Evolutionary conservation across 2,113 vertebrate genomes (phyloP).

Genomic region (Cottus gobio): DNA sequence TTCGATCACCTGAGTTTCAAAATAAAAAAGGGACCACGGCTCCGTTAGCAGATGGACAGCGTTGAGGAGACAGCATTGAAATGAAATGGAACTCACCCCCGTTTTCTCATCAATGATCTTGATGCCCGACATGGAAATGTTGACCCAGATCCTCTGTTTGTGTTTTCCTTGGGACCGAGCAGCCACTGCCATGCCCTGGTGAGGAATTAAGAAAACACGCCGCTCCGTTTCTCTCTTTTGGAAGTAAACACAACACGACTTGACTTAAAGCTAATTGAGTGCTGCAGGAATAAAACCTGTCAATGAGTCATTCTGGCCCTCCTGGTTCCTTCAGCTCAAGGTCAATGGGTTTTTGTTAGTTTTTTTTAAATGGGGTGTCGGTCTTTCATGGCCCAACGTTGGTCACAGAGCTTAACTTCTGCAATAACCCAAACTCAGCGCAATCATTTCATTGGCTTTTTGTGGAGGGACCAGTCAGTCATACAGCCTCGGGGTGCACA

Average conservation of each 20-base stretch:
- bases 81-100: slow-evolving; percentile 86
- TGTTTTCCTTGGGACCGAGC: slow-evolving; percentile 97
- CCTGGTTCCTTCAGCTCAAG: neutral
- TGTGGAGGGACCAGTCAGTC: too few species aligned
- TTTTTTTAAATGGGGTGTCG: too few species aligned
- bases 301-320: neutral
- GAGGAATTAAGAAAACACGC: neutral
- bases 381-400: neutral
- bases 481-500: too few species aligned
- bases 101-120: slow-evolving; percentile 96
- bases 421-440: neutral
- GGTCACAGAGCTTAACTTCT: neutral
- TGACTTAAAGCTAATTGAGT: neutral
- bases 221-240: neutral
- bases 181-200: slow-evolving; percentile 93
- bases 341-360: neutral
- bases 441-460: too few species aligned
- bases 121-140: slow-evolving; percentile 94
- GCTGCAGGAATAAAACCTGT: neutral
- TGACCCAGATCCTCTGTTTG: slow-evolving; percentile 96
- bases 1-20: slow-evolving; percentile 90
- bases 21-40: neutral
- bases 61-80: neutral
- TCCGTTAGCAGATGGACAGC: neutral
- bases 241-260: neutral